These are phyloP conservation scores for Etheostoma nigrum DNA, from an alignment of 2,797 vertebrate genomes.

Conservation along the genomic window DNA sequence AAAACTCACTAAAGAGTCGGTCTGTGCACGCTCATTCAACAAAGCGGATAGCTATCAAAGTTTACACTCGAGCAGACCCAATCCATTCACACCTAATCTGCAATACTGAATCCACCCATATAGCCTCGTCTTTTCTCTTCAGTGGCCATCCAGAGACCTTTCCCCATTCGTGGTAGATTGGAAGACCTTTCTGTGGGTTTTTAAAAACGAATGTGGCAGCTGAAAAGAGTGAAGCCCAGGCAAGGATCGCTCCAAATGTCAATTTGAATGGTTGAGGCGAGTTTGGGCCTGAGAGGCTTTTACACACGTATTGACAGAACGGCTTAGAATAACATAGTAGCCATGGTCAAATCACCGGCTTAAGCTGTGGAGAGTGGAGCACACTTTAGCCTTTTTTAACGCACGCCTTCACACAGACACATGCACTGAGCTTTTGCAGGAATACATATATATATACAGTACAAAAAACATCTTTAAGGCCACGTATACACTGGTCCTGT, in stretches of 20 bases:
- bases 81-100: conserved; percentile 80
- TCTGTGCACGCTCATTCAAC: conserved; percentile 51
- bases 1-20: conserved; percentile 53
- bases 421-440: conserved; percentile 20
- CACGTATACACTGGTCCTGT: conserved; percentile 20
- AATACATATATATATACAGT: conserved; percentile 3
- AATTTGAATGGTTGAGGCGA: conserved; percentile 77
- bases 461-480: conserved; percentile 22
- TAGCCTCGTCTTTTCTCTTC: conserved; percentile 44
- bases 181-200: conserved; percentile 71
- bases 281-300: conserved; percentile 75
- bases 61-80: conserved; percentile 66
- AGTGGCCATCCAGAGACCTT: conserved; percentile 76
- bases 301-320: conserved; percentile 72
- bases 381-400: conserved; percentile 5
- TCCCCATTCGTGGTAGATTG: conserved; percentile 67
- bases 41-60: conserved; percentile 69
- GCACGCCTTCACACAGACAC: conserved; percentile 18
- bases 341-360: conserved; percentile 60
- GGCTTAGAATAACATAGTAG: conserved; percentile 68
- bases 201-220: conserved; percentile 44
- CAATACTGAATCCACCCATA: conserved; percentile 48
- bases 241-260: conserved; percentile 82
- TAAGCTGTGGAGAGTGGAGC: conserved; percentile 51
- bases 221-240: conserved; percentile 68